Evolutionary conservation across 2,888 invertebrate genomes (phyloP), one percentile per base, ranked within the genome.

Genomic region (Drosophila anomalipes): DNA sequence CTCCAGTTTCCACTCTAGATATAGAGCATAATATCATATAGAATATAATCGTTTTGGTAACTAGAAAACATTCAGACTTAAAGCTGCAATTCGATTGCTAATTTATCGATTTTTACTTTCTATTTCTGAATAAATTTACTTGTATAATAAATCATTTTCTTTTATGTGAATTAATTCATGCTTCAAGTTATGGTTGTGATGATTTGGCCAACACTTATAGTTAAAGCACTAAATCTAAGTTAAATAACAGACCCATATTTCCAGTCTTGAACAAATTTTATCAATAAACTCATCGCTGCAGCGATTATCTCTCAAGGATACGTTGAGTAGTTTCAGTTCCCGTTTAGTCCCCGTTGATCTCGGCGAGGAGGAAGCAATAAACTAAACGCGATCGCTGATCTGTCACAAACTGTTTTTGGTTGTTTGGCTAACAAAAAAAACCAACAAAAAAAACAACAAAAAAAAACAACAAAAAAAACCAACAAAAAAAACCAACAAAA

Each of bases 321-420:
- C 37, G 3, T 2, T 10, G 12, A 54, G 22, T 2, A 39, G 10
- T 33, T 35, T 41, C 19, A 57, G 33, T 28, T 51, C 26, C 70
- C 54, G 51, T 49, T 62, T 4, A 53, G 58, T 39, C 30, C 16
- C 65, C 63, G 58, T 65, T 51, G 60, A 35, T 7, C 35, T 7
- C 28, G 4, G 22, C 22, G 49, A 28, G 74, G 70, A 91, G 91
- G 91, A 91, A 92, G 91, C 91, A 92, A 91, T 92, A 91, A 91
- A 92, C 82, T 81, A 88, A 76, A 70, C 73, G 53, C 77, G 82
- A 83, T 89, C 79, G 57, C 85, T 87, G 90, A 91, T 90, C 89
- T 90, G 82, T 91, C 90, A 88, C 71, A 64, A 78, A 74, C 72
- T 71, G 61, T 68, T 70, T 44, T 37, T 39, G 19, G 32, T 19